Conservation (phyloP, 2,113 vertebrate genomes). For the Dasyprocta punctata region DNA sequence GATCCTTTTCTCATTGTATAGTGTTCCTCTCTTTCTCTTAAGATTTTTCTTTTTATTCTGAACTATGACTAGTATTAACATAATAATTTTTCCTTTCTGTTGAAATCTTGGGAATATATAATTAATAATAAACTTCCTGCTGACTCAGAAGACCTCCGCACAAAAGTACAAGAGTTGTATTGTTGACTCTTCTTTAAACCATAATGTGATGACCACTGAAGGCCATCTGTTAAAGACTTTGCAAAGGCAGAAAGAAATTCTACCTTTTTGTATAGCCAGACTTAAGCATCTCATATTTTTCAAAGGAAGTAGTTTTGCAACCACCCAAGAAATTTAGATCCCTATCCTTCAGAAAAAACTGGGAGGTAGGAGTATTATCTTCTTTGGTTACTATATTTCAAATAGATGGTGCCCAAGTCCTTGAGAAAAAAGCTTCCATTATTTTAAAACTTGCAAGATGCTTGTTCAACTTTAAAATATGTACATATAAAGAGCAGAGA, state of each 20-base stretch:
- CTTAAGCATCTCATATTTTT: neutral
- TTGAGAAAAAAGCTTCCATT: neutral
- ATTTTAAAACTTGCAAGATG: neutral
- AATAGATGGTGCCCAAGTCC: neutral
- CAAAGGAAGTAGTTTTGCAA: neutral
- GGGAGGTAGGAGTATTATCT: neutral
- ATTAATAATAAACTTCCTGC: constrained; percentile 15
- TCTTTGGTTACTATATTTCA: neutral
- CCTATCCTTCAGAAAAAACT: neutral
- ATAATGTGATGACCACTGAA: neutral
- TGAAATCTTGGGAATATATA: neutral
- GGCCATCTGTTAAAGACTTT: neutral
- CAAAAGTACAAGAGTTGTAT: neutral
- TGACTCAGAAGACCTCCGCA: neutral
- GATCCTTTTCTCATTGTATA: neutral
- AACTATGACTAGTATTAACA: neutral
- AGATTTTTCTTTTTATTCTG: neutral
- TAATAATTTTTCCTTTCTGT: neutral
- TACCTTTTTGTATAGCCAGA: neutral
- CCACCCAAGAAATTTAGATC: neutral
- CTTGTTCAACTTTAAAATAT: neutral
- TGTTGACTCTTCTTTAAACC: neutral
- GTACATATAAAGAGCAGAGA: neutral
- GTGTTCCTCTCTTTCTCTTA: neutral
- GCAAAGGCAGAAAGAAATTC: neutral